Evolutionary conservation across 2,888 invertebrate species (phyloP), one percentile per base, ranked within the genome.

Genomic region (Dynastes grantii): DNA sequence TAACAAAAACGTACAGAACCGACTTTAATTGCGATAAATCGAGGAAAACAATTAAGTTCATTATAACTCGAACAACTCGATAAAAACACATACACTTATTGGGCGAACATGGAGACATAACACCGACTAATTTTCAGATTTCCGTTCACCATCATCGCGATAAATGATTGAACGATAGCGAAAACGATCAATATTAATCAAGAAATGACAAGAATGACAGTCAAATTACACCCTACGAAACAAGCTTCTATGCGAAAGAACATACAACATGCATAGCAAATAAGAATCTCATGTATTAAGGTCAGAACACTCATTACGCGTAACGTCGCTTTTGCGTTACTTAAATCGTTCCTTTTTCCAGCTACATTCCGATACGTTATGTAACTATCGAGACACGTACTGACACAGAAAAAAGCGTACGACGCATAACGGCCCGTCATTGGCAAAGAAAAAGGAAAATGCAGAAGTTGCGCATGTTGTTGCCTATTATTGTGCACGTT

Each of bases 251-350:
- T 58, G 55, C 49, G 55, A 70, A n/a, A 29, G 27, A 51, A 49
- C 51, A 3, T 9, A 45, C 45, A 37, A 8, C 45, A 45, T 45
- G 32, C 32, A 45, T 45, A 37, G 55, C 55, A 6, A 27, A 22
- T 71, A 71, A 71, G 58, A 71, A 71, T 71, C 55, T 71, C 58
- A 71, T 71, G 71, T 71, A 71, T 71, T 71, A 71, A 71, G 71
- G 71, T 71, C 71, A 71, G 55, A 71, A 22, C 29, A 71, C 71
- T 58, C 37, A 51, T 71, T 37, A 32, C 55, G 37, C 37, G 55
- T 58, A 58, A 71, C 55, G 27, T n/a, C 53, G 55, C 29, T 71
- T 71, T 71, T 53, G 58, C 71, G 37, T 55, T 71, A 71, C 32
- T 71, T 40, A 55, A 71, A 71, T 71, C 16, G 58, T 37, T 71